Evolutionary conservation across 2,113 vertebrate species (phyloP), one percentile per base, ranked within the genome.

Genomic region (Chloroceryle aenea): DNA sequence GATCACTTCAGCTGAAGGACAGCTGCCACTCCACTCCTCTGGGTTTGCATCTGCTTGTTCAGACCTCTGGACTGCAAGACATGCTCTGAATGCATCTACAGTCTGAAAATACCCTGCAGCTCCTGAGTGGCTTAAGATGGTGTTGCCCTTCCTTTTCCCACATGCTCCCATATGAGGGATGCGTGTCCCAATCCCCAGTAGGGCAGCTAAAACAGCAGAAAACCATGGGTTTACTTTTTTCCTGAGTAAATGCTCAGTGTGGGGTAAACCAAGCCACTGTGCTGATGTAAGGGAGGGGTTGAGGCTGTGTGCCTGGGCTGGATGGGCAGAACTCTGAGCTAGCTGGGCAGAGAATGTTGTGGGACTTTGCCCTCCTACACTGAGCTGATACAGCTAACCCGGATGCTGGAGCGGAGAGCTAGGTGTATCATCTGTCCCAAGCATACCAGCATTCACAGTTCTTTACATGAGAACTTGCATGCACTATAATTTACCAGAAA

Each of bases 101-200:
- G 22, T 27, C 36, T 5, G 3, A 23, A 85, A 38, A 40, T 27
- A 12, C 10, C 68, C 38, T 67, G 62, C 26, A 53, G 34, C 18
- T 72, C 29, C 29, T 47, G 36, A 27, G 40, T 48, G 68, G 58
- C 32, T 50, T 63, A 42, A 63, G 58, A 29, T 22, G 26, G 30
- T 11, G 16, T 14, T 83, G 38, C 43, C 36, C 43, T 48, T 52
- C 23, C 20, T 78, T 66, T 68, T 73, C 4, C 21, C 62, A 58
- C 0, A 0, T 56, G 58, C 10, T 93, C 0, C 0, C 40, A 53
- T 12, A 7, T 36, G 27, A 83, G 30, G 8, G 18, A 52, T 1
- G 0, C 14, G 7, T 67, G 29, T 63, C 43, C 26, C 64, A 9
- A 42, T 25, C n/a, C 10, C 29, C 10, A 50, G 16, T 22, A 9